These are phyloP conservation scores for Leuciscus idus DNA, from an alignment of 2,113 vertebrate genomes.

Conservation along the genomic window DNA sequence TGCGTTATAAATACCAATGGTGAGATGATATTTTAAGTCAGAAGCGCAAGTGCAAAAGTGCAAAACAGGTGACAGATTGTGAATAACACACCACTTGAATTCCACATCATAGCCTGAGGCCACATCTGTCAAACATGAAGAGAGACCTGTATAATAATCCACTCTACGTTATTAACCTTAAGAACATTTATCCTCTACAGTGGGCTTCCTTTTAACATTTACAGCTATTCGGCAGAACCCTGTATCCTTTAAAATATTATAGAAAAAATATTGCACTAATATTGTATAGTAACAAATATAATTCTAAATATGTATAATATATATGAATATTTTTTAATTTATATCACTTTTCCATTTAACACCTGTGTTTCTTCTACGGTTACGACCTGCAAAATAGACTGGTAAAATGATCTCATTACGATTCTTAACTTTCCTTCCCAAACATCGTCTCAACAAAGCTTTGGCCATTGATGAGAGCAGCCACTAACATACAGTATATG, in stretches of 20 bases:
- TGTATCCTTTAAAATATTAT: background rate
- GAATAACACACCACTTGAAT: background rate
- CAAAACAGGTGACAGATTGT: constrained; percentile 21
- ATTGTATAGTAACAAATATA: too few relatives aligned
- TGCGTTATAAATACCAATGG: background rate
- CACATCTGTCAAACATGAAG: background rate
- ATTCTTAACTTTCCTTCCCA: background rate
- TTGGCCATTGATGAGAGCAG: background rate
- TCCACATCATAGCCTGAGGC: background rate
- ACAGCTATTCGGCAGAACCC: background rate
- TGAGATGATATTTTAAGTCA: background rate
- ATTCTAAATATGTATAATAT: background rate
- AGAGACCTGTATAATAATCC: constrained; percentile 5
- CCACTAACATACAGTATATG: background rate
- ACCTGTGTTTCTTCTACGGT: background rate
- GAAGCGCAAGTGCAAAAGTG: background rate
- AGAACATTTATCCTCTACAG: background rate
- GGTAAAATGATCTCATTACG: constrained; percentile 13
- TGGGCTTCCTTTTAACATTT: background rate
- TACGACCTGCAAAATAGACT: background rate
- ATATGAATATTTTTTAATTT: background rate
- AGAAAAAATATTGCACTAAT: background rate
- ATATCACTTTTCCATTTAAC: background rate
- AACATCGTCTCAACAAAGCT: background rate
- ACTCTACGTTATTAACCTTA: background rate